A percentile compares a stretch with the other conserved stretches of the same genome.
Conservation (phyloP, 2,888 invertebrate genomes). For the Pristionchus entomophagus region DNA sequence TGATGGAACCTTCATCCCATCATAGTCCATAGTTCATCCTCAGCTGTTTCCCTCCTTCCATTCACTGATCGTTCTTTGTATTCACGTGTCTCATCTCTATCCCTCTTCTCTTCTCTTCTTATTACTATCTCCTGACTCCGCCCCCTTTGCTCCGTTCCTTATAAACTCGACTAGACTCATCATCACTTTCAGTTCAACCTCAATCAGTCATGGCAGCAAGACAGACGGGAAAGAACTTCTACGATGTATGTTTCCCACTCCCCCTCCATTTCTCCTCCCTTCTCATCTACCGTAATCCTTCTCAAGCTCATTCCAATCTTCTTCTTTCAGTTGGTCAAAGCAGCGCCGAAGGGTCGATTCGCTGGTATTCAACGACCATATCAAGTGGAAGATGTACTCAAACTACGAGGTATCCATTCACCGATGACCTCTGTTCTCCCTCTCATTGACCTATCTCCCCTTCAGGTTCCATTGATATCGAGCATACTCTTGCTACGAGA, state of each 20-base stretch:
- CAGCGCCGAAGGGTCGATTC: constrained; percentile 75
- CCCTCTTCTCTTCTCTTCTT: constrained; percentile 32
- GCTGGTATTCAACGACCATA: constrained; percentile 75
- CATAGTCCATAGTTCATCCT: neutral
- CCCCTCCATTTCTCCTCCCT: neutral
- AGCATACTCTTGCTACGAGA: constrained; percentile 76
- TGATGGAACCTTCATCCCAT: neutral
- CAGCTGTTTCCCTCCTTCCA: constrained; percentile 6
- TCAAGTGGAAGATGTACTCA: constrained; percentile 75
- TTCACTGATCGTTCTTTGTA: constrained; percentile 32
- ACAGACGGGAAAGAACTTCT: constrained; percentile 66
- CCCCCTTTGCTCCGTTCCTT: constrained; percentile 33
- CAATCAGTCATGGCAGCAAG: constrained; percentile 46
- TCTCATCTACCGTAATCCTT: constrained; percentile 29
- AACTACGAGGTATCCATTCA: constrained; percentile 64
- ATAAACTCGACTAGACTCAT: neutral
- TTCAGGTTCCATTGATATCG: constrained; percentile 75
- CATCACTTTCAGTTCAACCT: neutral
- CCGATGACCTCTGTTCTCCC: neutral
- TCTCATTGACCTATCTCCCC: no score
- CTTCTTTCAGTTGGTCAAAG: constrained; percentile 68
- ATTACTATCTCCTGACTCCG: constrained; percentile 14
- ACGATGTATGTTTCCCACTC: constrained; percentile 58
- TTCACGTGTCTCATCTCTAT: neutral
- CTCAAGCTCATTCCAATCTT: neutral